Evolutionary conservation across 2,797 vertebrate species (phyloP).

Genomic region (Syndactyla subalaris): DNA sequence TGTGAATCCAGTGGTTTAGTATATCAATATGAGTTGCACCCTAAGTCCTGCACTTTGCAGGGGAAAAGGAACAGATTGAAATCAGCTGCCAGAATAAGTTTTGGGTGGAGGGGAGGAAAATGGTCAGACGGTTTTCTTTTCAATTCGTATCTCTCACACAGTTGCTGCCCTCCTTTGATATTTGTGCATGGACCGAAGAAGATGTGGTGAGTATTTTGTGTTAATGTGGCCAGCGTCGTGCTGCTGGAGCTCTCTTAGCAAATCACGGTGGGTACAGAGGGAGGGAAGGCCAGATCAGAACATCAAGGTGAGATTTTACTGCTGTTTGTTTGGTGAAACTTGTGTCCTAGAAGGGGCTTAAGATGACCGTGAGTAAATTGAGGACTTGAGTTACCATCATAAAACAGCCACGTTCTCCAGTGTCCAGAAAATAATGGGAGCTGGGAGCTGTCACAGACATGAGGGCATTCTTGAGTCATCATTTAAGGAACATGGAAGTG

Average conservation of each 20-base stretch:
- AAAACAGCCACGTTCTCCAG: not conserved
- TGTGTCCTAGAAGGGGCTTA: not conserved
- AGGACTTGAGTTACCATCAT: not conserved
- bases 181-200: slow-evolving; percentile 94
- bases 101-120: slow-evolving; percentile 11
- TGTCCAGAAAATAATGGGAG: not conserved
- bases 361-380: not conserved
- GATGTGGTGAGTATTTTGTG: slow-evolving; percentile 89
- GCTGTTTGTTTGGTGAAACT: not conserved
- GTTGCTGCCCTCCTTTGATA: slow-evolving; percentile 95
- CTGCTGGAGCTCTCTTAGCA: not conserved
- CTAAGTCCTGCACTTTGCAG: not conserved
- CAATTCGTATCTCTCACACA: slow-evolving; percentile 78
- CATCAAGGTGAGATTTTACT: not conserved
- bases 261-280: not conserved
- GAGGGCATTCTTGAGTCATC: not conserved
- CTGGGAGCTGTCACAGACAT: not conserved
- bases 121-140: slow-evolving; percentile 47
- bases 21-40: not conserved
- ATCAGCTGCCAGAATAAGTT: not conserved
- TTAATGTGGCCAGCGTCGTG: not conserved
- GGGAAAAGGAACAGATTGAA: not conserved
- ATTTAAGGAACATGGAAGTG: not conserved
- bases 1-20: not conserved
- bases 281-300: not conserved